Evolutionary conservation across 2,797 vertebrate species (phyloP), one percentile per base, ranked within the genome.

Genomic region (Mionectes olivaceus): DNA sequence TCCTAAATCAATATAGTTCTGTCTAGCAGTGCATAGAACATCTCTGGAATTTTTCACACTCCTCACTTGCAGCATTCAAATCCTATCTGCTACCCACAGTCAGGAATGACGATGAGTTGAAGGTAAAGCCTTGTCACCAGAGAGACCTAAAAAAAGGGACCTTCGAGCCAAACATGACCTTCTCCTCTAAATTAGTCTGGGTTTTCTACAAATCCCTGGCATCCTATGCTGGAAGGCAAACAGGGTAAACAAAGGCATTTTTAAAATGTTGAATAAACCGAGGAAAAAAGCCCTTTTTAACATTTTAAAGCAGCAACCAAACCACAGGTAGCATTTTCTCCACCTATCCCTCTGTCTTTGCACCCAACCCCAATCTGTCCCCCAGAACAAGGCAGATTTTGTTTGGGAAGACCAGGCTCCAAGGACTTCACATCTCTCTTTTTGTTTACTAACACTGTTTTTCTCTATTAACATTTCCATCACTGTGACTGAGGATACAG

Each of bases 1-100:
- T 94, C 86, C 63, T 95, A 91, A 96, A 94, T 95, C 94, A 93
- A 88, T 69, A 43, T 7, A 83, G 41, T 55, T 94, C 83, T 95
- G 93, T 37, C 83, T 85, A 30, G 73, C 32, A 24, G 90, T 52
- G 73, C 93, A 52, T 65, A 69, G 46, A 91, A 90, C 83, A 91
- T 57, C 94, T 77, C 85, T 30, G 57, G 83, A 90, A 59, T 75
- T 90, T 78, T 83, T 93, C 91, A 83, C 63, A 22, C 85, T 80
- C 67, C 24, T 83, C 68, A 27, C 70, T 93, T 25, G 57, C 57
- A 61, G 69, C 15, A 10, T 32, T 81, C 65, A 68, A 75, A 80
- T 33, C n/a, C 39, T 27, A 8, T 43, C 56, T 78, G 82, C 8
- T 79, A 19, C 77, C 77, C 70, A 64, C 46, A 39, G 21, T 32